phyloP scores from a whole-genome alignment of 2,888 invertebrate genomes.

The Apotomis turbidana region DNA sequence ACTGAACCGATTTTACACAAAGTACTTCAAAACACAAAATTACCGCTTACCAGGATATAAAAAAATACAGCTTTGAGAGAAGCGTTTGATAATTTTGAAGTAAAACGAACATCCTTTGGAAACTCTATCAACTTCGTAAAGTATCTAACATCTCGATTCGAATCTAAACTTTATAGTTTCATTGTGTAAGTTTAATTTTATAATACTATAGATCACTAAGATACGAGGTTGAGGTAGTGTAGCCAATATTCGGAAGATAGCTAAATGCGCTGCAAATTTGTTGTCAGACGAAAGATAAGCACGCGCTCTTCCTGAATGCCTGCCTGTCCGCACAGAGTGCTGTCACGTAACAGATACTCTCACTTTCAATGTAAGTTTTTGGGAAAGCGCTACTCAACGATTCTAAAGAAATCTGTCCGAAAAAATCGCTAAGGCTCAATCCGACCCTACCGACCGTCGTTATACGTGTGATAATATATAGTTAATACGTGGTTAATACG shows the following conservation, averaged over 20 bases:
- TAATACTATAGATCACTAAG: not conserved
- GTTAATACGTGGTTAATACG: too few relatives aligned
- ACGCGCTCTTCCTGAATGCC: slow-evolving; percentile 37
- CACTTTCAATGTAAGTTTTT: not conserved
- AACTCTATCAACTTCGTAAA: slow-evolving; percentile 4
- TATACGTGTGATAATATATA: too few relatives aligned
- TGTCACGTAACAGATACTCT: slow-evolving; percentile 10
- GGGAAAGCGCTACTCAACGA: too few relatives aligned
- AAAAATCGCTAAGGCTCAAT: too few relatives aligned
- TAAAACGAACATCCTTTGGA: slow-evolving; percentile 6
- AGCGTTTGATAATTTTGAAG: slow-evolving; percentile 27
- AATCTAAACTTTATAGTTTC: not conserved
- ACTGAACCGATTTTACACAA: not conserved
- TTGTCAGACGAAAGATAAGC: slow-evolving; percentile 40
- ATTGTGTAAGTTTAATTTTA: not conserved
- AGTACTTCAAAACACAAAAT: not conserved
- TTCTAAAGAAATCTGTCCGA: too few relatives aligned
- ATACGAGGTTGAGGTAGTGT: slow-evolving; percentile 20
- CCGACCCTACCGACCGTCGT: too few relatives aligned
- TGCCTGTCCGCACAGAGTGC: slow-evolving; percentile 13
- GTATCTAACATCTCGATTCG: not conserved
- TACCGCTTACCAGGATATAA: slow-evolving; percentile 1
- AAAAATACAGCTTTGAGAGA: slow-evolving; percentile 24
- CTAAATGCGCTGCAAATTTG: slow-evolving; percentile 41
- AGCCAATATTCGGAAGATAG: slow-evolving; percentile 32